Evolutionary conservation across 2,797 vertebrate genomes (phyloP), one percentile per base, ranked within the genome.

Genomic region (Triplophysa yarkandensis): DNA sequence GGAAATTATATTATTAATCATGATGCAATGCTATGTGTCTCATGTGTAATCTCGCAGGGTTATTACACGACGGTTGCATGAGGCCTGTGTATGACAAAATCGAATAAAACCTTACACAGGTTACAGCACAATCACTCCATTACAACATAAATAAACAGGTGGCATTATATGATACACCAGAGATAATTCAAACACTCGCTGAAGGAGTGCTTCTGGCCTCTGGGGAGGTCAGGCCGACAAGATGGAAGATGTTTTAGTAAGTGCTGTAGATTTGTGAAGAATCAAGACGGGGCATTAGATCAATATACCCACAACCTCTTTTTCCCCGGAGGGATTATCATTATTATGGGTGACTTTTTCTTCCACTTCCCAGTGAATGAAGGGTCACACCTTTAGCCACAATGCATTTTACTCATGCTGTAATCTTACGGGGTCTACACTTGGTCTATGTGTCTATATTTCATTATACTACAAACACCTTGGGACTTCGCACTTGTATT

Each of bases 221-320:
- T 17, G 23, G 66, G 70, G 79, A 78, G 61, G 28, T 50, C 50
- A 74, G 70, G 55, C 23, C 69, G 70, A 74, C 76, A 65, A 64
- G 78, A 54, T 62, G 27, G 75, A 57, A 65, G 75, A 41, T 74
- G 76, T 77, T 64, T 74, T 79, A 77, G 80, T 48, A 74, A 76
- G 70, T 57, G 74, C 68, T 77, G 63, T 67, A 81, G 58, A 73
- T 77, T 72, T 80, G 60, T 46, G 52, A 82, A 81, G 74, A 79
- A 85, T 78, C 81, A 72, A 68, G 77, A 77, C 67, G 61, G 81
- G 76, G 70, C 78, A 83, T 77, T 77, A 63, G 79, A 83, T 85
- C 80, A 75, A 80, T 77, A 83, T 64, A 52, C 71, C 64, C 69
- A 72, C 78, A 80, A 81, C 71, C 80, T 73, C 34, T 30, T 74